A percentile compares a stretch with the other conserved stretches of the same genome.
phyloP scores from a whole-genome alignment of 1,140 invertebrate genomes.

The Tetramorium parvispinum region DNA sequence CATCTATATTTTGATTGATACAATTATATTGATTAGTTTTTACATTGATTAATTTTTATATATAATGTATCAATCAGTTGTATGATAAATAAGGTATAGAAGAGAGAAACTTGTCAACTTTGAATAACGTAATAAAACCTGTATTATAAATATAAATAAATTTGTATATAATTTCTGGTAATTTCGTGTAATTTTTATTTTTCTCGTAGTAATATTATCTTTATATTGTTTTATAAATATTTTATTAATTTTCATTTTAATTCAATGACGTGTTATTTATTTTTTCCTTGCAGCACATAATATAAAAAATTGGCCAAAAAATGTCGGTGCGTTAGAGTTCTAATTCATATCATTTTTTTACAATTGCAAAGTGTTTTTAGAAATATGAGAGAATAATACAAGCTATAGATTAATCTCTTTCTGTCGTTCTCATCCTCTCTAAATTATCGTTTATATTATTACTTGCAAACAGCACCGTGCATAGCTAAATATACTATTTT shows the following conservation, averaged over 20 bases:
- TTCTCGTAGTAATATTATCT: not conserved
- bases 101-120: not conserved
- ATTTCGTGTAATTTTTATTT: not conserved
- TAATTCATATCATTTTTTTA: conserved; percentile 70
- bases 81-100: not conserved
- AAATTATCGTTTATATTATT: not conserved
- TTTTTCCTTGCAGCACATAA: not conserved
- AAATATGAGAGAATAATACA: conserved; percentile 29
- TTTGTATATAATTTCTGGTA: not conserved
- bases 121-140: not conserved
- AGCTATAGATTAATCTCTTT: conserved; percentile 8
- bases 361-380: conserved; percentile 51
- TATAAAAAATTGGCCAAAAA: conserved; percentile 50
- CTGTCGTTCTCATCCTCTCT: too few species aligned
- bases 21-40: too few species aligned
- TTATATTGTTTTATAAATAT: not conserved
- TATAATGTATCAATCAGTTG: not conserved
- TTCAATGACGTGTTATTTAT: not conserved
- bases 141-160: not conserved
- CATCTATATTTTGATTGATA: too few species aligned
- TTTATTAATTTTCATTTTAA: not conserved
- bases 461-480: not conserved
- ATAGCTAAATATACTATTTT: not conserved
- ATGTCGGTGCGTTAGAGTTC: conserved; percentile 63
- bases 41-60: conserved; percentile 17